Evolutionary conservation across 1,140 invertebrate species (phyloP).

Genomic region (Pachypsylla venusta): DNA sequence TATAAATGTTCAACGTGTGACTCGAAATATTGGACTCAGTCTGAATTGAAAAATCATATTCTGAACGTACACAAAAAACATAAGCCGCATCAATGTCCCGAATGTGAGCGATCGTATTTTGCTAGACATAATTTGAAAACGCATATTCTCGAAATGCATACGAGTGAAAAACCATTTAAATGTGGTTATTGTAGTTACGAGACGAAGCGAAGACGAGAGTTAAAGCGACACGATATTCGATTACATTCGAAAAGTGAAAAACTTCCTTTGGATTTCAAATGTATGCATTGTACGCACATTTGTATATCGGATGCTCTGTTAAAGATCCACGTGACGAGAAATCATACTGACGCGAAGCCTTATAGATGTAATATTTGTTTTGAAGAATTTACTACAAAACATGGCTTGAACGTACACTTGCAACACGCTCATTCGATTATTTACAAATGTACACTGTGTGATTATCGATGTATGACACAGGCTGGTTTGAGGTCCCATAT

Average conservation of each 20-base stretch:
- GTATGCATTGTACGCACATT: not conserved
- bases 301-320: not conserved
- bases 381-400: no score
- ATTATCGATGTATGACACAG: no score
- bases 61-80: not conserved
- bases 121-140: slow-evolving; percentile 6
- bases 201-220: not conserved
- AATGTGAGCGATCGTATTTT: not conserved
- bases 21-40: not conserved
- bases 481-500: no score
- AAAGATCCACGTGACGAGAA: not conserved
- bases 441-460: no score
- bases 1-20: not conserved
- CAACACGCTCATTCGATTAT: no score
- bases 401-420: no score
- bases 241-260: not conserved
- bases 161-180: slow-evolving; percentile 18
- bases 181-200: slow-evolving; percentile 16
- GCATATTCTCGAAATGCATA: slow-evolving; percentile 16
- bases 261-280: not conserved
- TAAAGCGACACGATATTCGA: not conserved
- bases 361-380: no score
- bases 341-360: not conserved
- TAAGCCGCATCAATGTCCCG: not conserved
- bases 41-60: not conserved